Percentiles rank a stretch among this genome's conserved stretches.
phyloP scores from a whole-genome alignment of 2,888 invertebrate genomes.

The Platycheirus albimanus region DNA sequence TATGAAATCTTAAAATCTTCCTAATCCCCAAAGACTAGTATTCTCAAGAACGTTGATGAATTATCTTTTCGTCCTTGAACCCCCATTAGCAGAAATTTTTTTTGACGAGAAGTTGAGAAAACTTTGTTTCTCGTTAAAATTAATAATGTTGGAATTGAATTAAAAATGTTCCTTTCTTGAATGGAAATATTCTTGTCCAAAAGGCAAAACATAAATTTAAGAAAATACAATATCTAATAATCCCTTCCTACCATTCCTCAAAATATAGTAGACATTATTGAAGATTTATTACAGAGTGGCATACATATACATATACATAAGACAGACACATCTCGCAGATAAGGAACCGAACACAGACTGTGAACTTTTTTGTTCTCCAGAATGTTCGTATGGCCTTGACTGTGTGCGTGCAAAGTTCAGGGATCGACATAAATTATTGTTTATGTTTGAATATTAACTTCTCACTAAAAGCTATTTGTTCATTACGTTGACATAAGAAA shows the following conservation, averaged over 20 bases:
- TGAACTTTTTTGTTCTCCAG: not conserved
- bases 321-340: not conserved
- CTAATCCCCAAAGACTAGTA: not conserved
- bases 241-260: not conserved
- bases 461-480: conserved; percentile 40
- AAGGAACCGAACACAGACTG: not conserved
- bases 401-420: conserved; percentile 27
- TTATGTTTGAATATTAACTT: conserved; percentile 39
- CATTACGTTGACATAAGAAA: conserved; percentile 19
- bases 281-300: not conserved
- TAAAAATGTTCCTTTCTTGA: too few relatives aligned
- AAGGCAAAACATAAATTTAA: not conserved
- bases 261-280: too few relatives aligned
- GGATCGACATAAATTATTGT: conserved; percentile 18
- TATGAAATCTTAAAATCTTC: not conserved
- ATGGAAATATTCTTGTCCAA: too few relatives aligned
- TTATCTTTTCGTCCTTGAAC: not conserved
- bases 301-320: too few relatives aligned
- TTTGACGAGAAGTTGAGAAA: too few relatives aligned
- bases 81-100: too few relatives aligned
- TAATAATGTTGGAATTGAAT: too few relatives aligned
- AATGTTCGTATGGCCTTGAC: conserved; percentile 9
- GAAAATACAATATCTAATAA: conserved; percentile 12
- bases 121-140: too few relatives aligned
- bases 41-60: not conserved